Evolutionary conservation across 2,113 vertebrate species (phyloP).

Genomic region (Apodemus sylvaticus): DNA sequence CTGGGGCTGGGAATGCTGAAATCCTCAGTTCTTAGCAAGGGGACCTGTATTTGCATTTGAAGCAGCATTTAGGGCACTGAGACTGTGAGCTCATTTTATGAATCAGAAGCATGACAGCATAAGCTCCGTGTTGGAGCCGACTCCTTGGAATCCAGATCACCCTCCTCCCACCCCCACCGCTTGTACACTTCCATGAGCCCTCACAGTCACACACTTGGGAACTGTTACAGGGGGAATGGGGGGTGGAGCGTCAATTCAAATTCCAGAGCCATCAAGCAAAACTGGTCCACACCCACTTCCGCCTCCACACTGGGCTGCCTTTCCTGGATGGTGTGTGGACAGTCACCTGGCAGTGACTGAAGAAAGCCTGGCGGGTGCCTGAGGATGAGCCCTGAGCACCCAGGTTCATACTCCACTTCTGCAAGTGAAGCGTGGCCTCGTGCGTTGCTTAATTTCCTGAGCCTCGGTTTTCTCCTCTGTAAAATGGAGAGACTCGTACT

Average conservation of each 20-base stretch:
- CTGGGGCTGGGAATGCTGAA: conserved; percentile 41
- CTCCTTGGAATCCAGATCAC: conserved; percentile 63
- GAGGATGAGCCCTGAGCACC: not conserved
- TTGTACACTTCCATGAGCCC: not conserved
- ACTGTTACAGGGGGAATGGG: not conserved
- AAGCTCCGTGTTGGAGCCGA: conserved; percentile 65
- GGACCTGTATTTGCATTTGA: conserved; percentile 59
- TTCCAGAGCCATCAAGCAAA: conserved; percentile 66
- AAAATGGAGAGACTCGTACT: conserved; percentile 18
- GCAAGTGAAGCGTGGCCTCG: not conserved
- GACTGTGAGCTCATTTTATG: conserved; percentile 75
- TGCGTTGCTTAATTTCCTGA: conserved; percentile 45
- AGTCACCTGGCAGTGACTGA: not conserved
- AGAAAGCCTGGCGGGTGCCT: not conserved
- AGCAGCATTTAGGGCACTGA: conserved; percentile 54
- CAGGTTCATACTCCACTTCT: not conserved
- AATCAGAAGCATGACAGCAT: conserved; percentile 78
- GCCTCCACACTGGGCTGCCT: conserved; percentile 7
- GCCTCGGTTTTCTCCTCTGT: conserved; percentile 40
- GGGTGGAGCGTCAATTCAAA: not conserved
- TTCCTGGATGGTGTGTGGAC: conserved; percentile 52
- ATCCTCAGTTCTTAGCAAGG: conserved; percentile 36
- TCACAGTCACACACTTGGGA: conserved; percentile 46
- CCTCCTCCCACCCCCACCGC: not conserved
- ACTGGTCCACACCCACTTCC: conserved; percentile 37